Conservation (phyloP, 2,113 vertebrate genomes). For the Nerophis lumbriciformis region DNA sequence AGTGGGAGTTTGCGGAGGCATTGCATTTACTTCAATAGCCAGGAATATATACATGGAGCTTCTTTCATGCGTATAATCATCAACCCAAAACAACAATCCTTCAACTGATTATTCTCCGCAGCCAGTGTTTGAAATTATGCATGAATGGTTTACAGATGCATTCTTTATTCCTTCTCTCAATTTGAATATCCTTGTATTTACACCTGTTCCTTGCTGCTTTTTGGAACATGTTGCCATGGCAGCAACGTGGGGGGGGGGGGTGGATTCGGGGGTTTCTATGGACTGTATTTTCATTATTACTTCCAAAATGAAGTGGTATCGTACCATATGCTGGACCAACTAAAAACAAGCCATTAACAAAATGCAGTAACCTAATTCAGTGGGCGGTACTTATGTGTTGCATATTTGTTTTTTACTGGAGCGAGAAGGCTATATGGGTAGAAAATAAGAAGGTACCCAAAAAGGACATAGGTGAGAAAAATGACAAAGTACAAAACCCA, state of each 20-base stretch:
- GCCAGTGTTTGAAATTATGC: constrained; percentile 10
- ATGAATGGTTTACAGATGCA: constrained; percentile 11
- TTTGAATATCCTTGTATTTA: constrained; percentile 17
- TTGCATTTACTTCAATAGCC: no score
- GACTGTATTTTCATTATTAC: neutral
- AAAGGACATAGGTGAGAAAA: no score
- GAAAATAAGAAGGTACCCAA: no score
- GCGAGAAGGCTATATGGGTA: no score
- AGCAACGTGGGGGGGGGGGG: constrained; percentile 1
- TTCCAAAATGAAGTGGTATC: constrained; percentile 17
- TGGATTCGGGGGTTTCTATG: neutral
- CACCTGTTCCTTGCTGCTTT: constrained; percentile 30
- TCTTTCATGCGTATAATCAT: constrained; percentile 14
- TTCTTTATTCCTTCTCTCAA: neutral
- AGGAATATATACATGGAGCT: neutral
- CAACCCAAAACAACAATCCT: constrained; percentile 16
- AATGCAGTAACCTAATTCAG: no score
- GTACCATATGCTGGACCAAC: neutral
- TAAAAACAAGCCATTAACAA: no score
- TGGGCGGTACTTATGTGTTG: no score
- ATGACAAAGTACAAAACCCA: no score
- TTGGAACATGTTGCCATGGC: constrained; percentile 51
- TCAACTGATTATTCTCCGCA: constrained; percentile 18
- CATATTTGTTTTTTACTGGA: no score
- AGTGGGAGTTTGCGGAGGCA: no score